Evolutionary conservation across 1,140 invertebrate genomes (phyloP), one percentile per base, ranked within the genome.

Genomic region (Ostrea edulis): DNA sequence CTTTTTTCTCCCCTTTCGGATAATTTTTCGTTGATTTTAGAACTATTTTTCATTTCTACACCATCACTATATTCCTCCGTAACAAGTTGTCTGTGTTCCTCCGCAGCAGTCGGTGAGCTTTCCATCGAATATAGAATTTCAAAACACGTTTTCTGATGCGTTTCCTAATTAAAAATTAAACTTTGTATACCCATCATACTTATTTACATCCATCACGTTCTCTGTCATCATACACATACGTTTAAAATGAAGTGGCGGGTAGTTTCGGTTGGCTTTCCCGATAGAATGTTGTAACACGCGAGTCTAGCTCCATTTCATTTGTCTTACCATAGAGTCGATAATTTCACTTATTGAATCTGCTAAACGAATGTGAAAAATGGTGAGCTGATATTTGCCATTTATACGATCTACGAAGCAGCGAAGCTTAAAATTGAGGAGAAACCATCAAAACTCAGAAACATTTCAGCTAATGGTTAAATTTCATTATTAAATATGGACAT

Each of bases 131-230:
- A n/a, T 62, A n/a, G 14, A 35, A 35, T 29, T 77, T 29, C 9
- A 77, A 29, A 77, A 35, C 25, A 25, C 25, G 68, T 35, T 77
- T 12, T 29, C 14, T 77, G 68, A 77, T 62, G 29, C 14, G 25
- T 22, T 29, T 35, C 68, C 25, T 77, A 35, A 77, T 77, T 77
- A 77, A 77, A 77, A 77, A 77, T 77, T 77, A 14, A 77, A 77
- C 2, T 62, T n/a, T n/a, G n/a, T 9, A 77, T 29, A 9, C 29
- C 29, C 68, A 77, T 14, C 14, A 11, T 25, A 14, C 25, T 11
- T 77, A 29, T 77, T 77, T 35, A 35, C 29, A 77, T 29, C 5
- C 12, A 11, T 35, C 22, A 12, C 68, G 35, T 77, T 25, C 68
- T 1, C n/a, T 7, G 55, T 77, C 8, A 77, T 25, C 25, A 22